phyloP scores from a whole-genome alignment of 2,113 vertebrate genomes.

The Pygathrix nemaeus region DNA sequence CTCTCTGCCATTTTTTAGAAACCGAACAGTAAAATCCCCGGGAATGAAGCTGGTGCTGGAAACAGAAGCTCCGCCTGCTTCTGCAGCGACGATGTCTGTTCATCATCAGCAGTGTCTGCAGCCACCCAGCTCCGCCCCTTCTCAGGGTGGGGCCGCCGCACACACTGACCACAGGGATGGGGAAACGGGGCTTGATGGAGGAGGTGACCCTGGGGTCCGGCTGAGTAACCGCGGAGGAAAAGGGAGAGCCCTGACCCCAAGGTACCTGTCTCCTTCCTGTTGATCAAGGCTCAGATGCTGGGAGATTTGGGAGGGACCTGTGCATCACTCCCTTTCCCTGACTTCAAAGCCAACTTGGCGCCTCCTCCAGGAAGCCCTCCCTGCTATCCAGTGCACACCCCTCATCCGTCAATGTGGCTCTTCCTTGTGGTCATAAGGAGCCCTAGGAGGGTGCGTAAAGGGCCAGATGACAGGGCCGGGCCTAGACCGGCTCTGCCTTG shows the following conservation, averaged over 20 bases:
- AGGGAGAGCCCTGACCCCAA: background rate
- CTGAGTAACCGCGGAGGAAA: background rate
- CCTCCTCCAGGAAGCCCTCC: background rate
- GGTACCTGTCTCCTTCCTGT: background rate
- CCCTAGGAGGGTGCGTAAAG: background rate
- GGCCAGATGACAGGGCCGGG: no score
- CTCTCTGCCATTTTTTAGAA: background rate
- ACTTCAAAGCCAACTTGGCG: background rate
- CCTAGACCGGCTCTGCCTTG: no score
- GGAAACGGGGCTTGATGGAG: background rate
- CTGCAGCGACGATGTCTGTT: rapidly evolving
- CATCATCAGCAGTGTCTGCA: rapidly evolving
- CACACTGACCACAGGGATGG: background rate
- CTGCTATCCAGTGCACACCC: background rate
- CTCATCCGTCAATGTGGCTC: background rate
- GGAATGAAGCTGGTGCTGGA: background rate
- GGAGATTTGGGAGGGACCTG: background rate
- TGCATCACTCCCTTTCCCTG: background rate
- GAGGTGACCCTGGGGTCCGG: background rate
- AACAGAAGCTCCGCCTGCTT: rapidly evolving
- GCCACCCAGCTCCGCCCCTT: background rate
- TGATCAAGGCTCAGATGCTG: background rate
- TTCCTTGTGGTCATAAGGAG: background rate
- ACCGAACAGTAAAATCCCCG: rapidly evolving
- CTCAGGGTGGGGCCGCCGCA: background rate